Base-by-base conservation (phyloP, 2,888 invertebrate species). In the Azorinus chamasolen region DNA sequence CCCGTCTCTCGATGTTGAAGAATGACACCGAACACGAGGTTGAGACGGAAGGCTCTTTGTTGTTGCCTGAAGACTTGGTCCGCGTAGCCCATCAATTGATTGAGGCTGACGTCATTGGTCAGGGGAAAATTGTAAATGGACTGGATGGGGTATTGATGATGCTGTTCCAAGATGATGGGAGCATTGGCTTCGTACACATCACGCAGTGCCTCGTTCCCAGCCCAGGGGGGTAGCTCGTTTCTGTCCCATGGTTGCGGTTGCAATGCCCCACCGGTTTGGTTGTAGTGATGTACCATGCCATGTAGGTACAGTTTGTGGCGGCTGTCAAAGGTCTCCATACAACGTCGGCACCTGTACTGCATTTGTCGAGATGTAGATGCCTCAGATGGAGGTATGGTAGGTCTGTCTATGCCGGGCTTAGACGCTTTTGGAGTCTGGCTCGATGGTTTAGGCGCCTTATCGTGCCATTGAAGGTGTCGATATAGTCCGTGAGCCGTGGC, bases 1-100 rank as follows among this genome's bases (percentile, higher is more conserved):
- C 70, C 68, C 2, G 79, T 76, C 43, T 79, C 73, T 41, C 46
- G 58, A 16, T 79, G 48, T 22, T 68, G 61, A 12, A 78, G 39
- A 45, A 78, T 81, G 1, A 70, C 22, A 0, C 72, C 61, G 37
- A 81, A 77, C 4, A 62, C 57, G 6, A 70, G 48, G 3, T 74
- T 62, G 12, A 74, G 32, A n/a, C 58, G 55, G 62, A 74, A 74
- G 20, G 61, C 65, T 8, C 54, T 46, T 18, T 71, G 65, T 39
- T 66, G 18, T n/a, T 45, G 55, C 6, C 39, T 10, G 27, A 37
- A 27, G 12, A 51, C 24, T 12, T 51, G 8, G 5, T 51, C 24
- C 10, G 53, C 53, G 24, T 16, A 48, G 18, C 18, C 48, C 18
- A 48, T 8, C 0, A 41, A 41, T 8, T 41, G 16, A 14, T 41